These are phyloP conservation scores for Agonopterix alstromeriana DNA, from an alignment of 2,888 invertebrate species.

Conservation along the genomic window DNA sequence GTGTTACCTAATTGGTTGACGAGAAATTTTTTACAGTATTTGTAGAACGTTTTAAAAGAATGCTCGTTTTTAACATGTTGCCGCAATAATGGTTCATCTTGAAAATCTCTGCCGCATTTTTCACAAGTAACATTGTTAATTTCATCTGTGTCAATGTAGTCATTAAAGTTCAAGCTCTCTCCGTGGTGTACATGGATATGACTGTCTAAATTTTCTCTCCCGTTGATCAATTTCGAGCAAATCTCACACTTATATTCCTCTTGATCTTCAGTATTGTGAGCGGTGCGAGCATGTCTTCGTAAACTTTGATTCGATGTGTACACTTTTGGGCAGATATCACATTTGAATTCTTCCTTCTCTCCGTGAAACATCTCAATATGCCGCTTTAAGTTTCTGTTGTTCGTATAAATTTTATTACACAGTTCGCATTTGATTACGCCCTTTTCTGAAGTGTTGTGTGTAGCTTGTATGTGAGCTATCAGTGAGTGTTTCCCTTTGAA, in stretches of 20 bases:
- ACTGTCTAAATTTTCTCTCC: slow-evolving; percentile 25
- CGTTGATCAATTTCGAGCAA: slow-evolving; percentile 23
- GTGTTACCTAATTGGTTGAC: slow-evolving; percentile 15
- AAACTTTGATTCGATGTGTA: slow-evolving; percentile 55
- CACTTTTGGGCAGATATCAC: slow-evolving; percentile 49
- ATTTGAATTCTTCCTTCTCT: slow-evolving; percentile 37
- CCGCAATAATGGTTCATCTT: slow-evolving; percentile 33
- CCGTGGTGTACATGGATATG: slow-evolving; percentile 21
- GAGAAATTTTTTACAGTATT: slow-evolving; percentile 44
- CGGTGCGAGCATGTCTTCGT: slow-evolving; percentile 32
- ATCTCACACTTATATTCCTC: slow-evolving; percentile 23
- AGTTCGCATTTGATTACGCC: slow-evolving; percentile 32
- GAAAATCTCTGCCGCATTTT: slow-evolving; percentile 32
- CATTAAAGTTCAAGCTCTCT: slow-evolving; percentile 9
- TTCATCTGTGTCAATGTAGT: slow-evolving; percentile 4
- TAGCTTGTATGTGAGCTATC: slow-evolving; percentile 40
- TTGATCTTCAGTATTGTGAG: slow-evolving; percentile 27
- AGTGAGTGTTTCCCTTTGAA: slow-evolving; percentile 46
- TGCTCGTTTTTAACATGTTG: slow-evolving; percentile 49
- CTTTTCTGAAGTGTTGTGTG: slow-evolving; percentile 27
- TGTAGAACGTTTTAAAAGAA: slow-evolving; percentile 47
- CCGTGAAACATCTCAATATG: slow-evolving; percentile 52
- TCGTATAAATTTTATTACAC: slow-evolving; percentile 47
- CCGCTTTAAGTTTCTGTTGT: slow-evolving; percentile 43
- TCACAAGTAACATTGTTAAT: slow-evolving; percentile 21